Conservation (phyloP, 2,888 invertebrate species). For the Leptogaster cylindrica region DNA sequence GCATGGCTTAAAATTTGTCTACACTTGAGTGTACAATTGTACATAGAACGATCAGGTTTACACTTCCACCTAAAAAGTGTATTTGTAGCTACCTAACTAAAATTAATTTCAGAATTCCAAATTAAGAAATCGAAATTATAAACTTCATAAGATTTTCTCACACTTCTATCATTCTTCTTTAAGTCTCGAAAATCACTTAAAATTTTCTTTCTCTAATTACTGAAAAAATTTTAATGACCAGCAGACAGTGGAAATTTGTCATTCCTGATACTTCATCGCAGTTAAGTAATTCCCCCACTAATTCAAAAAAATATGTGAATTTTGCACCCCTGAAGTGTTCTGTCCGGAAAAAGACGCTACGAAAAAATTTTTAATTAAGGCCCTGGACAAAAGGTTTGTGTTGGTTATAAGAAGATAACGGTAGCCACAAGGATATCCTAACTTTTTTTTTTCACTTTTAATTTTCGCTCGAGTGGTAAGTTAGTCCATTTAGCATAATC, state of each 20-base stretch:
- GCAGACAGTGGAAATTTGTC: background rate
- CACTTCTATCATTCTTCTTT: no score
- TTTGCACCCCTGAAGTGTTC: background rate
- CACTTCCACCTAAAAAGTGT: no score
- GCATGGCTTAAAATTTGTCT: no score
- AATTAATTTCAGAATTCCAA: no score
- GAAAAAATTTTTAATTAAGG: slow-evolving; percentile 35
- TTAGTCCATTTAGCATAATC: slow-evolving; percentile 36
- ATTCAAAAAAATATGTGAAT: slow-evolving; percentile 29
- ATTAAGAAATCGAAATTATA: no score
- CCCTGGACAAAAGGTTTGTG: slow-evolving; percentile 31
- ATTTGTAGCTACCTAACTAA: no score
- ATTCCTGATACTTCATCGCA: slow-evolving; percentile 11
- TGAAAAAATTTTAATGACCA: slow-evolving; percentile 19
- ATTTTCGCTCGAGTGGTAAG: background rate
- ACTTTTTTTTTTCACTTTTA: slow-evolving; percentile 22
- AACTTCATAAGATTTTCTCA: no score
- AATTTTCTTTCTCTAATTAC: no score
- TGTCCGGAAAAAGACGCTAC: slow-evolving; percentile 14
- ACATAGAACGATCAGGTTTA: no score
- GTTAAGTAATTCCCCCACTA: slow-evolving; percentile 16
- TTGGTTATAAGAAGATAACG: slow-evolving; percentile 28
- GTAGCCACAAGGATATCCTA: slow-evolving; percentile 8
- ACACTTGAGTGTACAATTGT: no score
- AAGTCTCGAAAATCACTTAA: no score